Base-by-base conservation (phyloP, 2,797 vertebrate species). In the Sphaeramia orbicularis region DNA sequence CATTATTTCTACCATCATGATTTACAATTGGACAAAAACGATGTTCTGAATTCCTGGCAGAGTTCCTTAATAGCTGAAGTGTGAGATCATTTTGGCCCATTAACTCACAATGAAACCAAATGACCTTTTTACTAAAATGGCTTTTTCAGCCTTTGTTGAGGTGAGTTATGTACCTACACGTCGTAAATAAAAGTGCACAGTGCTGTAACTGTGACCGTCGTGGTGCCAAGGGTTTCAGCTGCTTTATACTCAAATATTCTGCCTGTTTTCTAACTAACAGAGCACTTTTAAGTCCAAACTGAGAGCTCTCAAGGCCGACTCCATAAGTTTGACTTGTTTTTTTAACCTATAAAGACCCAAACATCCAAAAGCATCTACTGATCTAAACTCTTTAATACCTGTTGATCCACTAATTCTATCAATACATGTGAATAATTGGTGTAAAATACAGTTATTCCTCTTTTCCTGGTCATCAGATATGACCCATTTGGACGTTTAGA, bases 51-150 rank as follows among this genome's bases (percentile, higher is more conserved):
- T 51, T 53, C 57, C 71, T 84, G 61, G 58, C 69, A 62, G 64
- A 52, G 60, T 60, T 68, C 65, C 50, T 41, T 44, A 74, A 86
- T 76, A 37, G 52, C 74, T 60, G 49, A 24, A 64, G 56, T 66
- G 58, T 60, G 43, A 71, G 70, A 86, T 86, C 21, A 75, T 85
- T 76, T 81, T 64, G 53, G 55, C 68, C 78, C 78, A 83, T 87
- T 85, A 83, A 83, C 75, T 80, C 56, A 60, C 56, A 49, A 71
- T 80, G 59, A 81, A 71, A 76, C 24, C 65, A 76, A 84, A 84
- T 76, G 74, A 83, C 73, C 80, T 70, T 59, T 69, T 32, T 66
- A 58, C 48, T 66, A 19, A 74, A 81, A 86, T 71, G 68, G 37
- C 53, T 14, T 42, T 71, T 67, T 47, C 7, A 3, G 1, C 62